Evolutionary conservation across 2,797 vertebrate genomes (phyloP).

Genomic region (Sebastes itinus): DNA sequence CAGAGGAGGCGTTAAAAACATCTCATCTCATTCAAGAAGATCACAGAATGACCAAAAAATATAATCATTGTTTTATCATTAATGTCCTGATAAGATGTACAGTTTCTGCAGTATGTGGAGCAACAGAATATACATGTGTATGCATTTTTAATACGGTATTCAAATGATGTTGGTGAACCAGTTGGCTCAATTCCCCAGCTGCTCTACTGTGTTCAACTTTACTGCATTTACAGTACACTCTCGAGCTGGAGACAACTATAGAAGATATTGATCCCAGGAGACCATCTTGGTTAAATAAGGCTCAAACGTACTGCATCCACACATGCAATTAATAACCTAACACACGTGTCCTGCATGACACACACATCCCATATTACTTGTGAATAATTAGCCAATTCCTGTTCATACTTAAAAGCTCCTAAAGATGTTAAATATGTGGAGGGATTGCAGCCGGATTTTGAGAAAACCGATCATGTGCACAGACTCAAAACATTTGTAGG

Average conservation of each 20-base stretch:
- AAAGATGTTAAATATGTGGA: background rate
- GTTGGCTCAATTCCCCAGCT: background rate
- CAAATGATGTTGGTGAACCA: background rate
- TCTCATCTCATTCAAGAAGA: background rate
- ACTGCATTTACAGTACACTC: background rate
- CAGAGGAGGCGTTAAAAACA: background rate
- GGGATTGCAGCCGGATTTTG: background rate
- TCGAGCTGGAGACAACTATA: background rate
- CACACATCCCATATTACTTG: background rate
- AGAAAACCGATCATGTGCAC: background rate
- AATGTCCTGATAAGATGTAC: background rate
- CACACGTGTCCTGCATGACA: background rate
- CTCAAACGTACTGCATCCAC: background rate
- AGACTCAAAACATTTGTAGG: background rate
- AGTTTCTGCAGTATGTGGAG: background rate
- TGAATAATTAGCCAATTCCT: background rate
- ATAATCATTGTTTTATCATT: background rate
- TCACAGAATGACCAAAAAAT: background rate
- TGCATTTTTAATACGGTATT: background rate
- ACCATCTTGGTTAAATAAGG: background rate
- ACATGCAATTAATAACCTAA: background rate
- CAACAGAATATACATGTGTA: background rate
- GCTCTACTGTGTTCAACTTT: constrained; percentile 7
- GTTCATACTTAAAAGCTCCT: background rate
- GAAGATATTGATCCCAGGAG: constrained; percentile 1